phyloP scores from a whole-genome alignment of 2,113 vertebrate species.

The Nibea albiflora region DNA sequence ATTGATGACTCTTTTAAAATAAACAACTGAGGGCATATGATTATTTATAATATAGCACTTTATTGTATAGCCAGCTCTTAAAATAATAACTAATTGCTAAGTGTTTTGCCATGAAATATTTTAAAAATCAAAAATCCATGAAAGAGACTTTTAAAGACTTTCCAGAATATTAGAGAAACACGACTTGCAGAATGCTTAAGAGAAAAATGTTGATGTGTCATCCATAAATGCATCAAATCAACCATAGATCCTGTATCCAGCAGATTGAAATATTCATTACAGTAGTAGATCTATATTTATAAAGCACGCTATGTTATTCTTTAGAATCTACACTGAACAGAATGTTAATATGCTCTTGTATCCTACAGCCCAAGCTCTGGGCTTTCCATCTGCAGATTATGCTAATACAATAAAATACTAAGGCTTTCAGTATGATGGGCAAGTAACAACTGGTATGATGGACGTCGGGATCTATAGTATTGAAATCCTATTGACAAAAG shows the following conservation, averaged over 20 bases:
- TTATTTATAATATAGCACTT: background rate
- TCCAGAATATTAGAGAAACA: background rate
- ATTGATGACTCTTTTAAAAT: background rate
- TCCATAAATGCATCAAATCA: background rate
- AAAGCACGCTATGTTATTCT: background rate
- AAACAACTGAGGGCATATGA: background rate
- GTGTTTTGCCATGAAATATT: background rate
- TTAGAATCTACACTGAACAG: background rate
- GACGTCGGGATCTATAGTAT: background rate
- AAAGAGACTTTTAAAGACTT: background rate
- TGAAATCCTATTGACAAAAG: background rate
- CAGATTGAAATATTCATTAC: constrained; percentile 9
- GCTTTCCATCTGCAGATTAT: background rate
- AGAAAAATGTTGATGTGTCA: background rate
- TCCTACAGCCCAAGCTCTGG: background rate
- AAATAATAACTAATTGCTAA: background rate
- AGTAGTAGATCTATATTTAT: constrained; percentile 4
- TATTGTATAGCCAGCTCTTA: background rate
- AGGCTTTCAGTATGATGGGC: background rate
- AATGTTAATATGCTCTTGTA: background rate
- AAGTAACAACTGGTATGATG: background rate
- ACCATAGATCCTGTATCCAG: background rate
- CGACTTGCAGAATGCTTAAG: background rate
- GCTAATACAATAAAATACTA: background rate
- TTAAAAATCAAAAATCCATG: background rate